A percentile compares a stretch with the other conserved stretches of the same genome.
phyloP scores from a whole-genome alignment of 2,888 invertebrate species.

The Morinoia aosen region DNA sequence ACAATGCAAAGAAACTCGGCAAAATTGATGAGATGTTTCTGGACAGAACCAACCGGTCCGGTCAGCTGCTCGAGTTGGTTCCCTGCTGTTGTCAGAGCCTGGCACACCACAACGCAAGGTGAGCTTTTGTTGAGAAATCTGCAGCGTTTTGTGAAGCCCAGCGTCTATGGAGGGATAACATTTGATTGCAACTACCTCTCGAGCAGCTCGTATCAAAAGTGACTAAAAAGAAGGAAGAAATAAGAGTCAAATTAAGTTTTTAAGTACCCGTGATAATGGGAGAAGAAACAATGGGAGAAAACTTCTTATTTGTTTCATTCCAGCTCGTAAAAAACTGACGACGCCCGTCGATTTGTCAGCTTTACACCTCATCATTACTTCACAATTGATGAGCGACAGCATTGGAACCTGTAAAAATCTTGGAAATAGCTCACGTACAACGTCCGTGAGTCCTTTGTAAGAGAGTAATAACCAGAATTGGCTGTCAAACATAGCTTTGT shows the following conservation, averaged over 20 bases:
- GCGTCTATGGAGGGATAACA: background rate
- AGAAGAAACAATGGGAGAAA: background rate
- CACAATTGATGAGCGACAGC: background rate
- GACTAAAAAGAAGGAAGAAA: background rate
- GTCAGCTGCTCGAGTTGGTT: background rate
- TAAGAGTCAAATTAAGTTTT: background rate
- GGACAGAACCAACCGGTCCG: background rate
- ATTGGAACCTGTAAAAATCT: background rate
- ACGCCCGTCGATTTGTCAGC: background rate
- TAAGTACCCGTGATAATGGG: background rate
- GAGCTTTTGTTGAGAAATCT: background rate
- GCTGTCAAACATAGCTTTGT: background rate
- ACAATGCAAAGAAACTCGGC: conserved; percentile 22
- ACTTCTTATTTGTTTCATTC: background rate
- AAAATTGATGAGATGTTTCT: background rate
- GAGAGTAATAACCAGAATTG: background rate
- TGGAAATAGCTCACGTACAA: background rate
- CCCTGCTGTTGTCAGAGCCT: background rate
- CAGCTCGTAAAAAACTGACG: background rate
- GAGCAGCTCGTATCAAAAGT: background rate
- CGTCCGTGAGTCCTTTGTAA: background rate
- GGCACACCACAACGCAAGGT: background rate
- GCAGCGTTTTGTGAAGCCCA: too few relatives aligned
- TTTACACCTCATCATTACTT: background rate
- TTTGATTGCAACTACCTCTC: background rate